Conservation (phyloP, 1,140 invertebrate species). For the Apis dorsata region DNA sequence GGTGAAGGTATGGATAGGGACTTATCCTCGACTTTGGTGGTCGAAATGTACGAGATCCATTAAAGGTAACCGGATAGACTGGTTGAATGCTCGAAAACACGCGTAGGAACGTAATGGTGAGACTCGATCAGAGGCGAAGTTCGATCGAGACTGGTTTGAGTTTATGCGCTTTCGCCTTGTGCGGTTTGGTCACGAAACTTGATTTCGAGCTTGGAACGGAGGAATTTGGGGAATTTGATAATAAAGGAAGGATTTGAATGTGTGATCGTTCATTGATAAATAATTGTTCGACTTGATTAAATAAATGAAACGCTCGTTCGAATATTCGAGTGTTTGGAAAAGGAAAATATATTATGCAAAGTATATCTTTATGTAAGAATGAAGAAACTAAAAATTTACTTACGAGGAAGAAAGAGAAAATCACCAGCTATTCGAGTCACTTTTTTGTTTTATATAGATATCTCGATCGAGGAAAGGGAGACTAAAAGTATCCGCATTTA, state of each 20-base stretch:
- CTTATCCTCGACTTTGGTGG: background rate
- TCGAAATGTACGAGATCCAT: conserved; percentile 7
- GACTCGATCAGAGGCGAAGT: background rate
- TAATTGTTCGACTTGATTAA: too few species aligned
- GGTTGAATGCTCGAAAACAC: conserved; percentile 9
- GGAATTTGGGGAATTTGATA: background rate
- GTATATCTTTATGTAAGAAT: too few species aligned
- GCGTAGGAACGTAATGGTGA: background rate
- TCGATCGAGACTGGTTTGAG: background rate
- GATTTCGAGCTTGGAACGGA: background rate
- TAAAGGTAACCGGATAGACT: conserved; percentile 24
- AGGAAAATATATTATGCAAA: too few species aligned
- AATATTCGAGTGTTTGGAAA: too few species aligned
- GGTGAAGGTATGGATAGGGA: background rate
- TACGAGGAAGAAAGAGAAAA: too few species aligned
- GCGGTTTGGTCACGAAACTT: background rate
- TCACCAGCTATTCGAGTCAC: too few species aligned
- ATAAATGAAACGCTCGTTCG: too few species aligned
- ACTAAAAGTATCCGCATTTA: too few species aligned
- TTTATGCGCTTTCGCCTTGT: background rate
- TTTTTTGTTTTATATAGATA: too few species aligned
- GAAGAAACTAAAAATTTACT: too few species aligned
- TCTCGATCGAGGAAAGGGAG: too few species aligned
- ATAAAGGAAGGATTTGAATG: background rate
- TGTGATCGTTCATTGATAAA: too few species aligned